Conservation (phyloP, 2,797 vertebrate species). For the Rhinella marina region DNA sequence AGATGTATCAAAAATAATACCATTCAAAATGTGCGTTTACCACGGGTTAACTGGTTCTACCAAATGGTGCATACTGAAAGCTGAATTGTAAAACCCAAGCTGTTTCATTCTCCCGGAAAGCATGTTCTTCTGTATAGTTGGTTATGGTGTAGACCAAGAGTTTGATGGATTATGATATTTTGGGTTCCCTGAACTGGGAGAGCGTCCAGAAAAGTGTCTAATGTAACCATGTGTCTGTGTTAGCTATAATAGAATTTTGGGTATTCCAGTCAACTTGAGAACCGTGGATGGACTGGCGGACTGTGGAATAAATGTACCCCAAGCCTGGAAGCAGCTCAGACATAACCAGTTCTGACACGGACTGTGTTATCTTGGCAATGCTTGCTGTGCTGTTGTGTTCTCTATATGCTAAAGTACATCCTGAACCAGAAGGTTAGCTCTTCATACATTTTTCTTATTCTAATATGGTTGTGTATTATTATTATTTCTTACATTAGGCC, state of each 20-base stretch:
- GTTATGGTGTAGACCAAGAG: neutral
- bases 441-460: neutral
- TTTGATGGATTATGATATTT: neutral
- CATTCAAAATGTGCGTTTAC: neutral
- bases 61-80: no score
- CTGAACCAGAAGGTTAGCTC: neutral
- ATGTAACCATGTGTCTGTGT: neutral
- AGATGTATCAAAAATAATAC: neutral
- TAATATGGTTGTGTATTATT: neutral
- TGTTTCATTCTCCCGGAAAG: neutral
- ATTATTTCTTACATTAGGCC: slow-evolving; percentile 65
- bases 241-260: neutral
- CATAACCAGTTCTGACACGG: neutral
- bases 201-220: neutral
- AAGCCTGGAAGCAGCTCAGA: neutral
- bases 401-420: neutral
- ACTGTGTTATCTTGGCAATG: neutral
- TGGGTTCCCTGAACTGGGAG: neutral
- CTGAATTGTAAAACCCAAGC: no score
- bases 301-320: neutral
- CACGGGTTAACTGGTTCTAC: no score
- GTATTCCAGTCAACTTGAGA: neutral
- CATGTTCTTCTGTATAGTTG: neutral
- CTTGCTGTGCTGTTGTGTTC: neutral
- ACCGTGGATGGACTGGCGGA: neutral